Conservation (phyloP, 1,140 invertebrate genomes). For the Radopholus similis region DNA sequence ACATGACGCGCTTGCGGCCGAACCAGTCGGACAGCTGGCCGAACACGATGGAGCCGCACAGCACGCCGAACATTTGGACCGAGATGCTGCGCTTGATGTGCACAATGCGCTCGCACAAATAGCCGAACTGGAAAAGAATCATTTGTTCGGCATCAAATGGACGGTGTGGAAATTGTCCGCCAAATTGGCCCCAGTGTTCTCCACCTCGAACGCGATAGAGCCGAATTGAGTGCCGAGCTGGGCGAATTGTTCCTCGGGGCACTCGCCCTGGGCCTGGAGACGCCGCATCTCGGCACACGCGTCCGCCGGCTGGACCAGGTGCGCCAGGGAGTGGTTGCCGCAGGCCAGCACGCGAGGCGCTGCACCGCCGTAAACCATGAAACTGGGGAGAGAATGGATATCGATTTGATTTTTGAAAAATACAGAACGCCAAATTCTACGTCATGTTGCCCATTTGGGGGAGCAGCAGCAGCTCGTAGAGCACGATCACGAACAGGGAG, state of each 20-base stretch:
- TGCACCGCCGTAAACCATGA: constrained; percentile 29
- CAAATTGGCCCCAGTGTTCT: too few species aligned
- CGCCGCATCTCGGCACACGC: constrained; percentile 8
- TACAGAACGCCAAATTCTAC: too few species aligned
- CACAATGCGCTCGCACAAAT: constrained; percentile 27
- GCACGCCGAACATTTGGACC: constrained; percentile 37
- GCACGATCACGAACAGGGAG: too few species aligned
- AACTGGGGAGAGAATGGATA: too few species aligned
- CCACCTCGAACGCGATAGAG: constrained; percentile 23
- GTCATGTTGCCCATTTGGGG: too few species aligned
- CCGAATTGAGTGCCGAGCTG: constrained; percentile 24
- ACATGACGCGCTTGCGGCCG: constrained; percentile 25
- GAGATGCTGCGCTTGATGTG: constrained; percentile 27
- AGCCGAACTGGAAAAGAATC: constrained; percentile 27
- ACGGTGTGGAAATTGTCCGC: too few species aligned
- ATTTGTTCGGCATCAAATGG: constrained; percentile 11
- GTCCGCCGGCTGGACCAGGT: constrained; percentile 21
- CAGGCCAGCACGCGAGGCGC: constrained; percentile 18
- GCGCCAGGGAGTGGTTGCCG: constrained; percentile 2
- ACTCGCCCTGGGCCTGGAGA: neutral
- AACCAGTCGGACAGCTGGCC: constrained; percentile 44
- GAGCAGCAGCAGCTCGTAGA: too few species aligned
- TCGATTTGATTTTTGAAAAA: too few species aligned
- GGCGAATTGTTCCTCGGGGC: constrained; percentile 26
- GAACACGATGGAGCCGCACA: constrained; percentile 40